Conservation (phyloP, 2,888 invertebrate genomes). For the Acleris literana region DNA sequence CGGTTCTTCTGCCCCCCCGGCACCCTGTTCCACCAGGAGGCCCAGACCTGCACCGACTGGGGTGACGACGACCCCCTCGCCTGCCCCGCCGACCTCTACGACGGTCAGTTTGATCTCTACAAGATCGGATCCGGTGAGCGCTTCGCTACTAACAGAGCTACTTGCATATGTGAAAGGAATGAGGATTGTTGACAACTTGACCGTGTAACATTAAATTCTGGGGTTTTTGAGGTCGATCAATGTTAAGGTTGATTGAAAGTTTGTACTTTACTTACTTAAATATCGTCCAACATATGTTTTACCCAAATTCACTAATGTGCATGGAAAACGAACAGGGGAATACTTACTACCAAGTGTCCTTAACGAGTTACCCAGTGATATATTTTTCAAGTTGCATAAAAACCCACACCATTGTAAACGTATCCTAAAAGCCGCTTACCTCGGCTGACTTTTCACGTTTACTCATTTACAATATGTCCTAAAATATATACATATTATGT, state of each 20-base stretch:
- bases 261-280: too few relatives aligned
- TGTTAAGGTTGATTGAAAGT: not conserved
- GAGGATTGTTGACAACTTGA: not conserved
- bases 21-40: constrained; percentile 95
- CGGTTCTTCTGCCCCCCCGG: constrained; percentile 95
- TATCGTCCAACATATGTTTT: too few relatives aligned
- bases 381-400: too few relatives aligned
- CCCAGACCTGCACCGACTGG: constrained; percentile 96
- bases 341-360: too few relatives aligned
- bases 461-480: too few relatives aligned
- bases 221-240: not conserved
- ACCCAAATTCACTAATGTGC: too few relatives aligned
- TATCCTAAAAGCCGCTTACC: too few relatives aligned
- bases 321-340: too few relatives aligned
- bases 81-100: constrained; percentile 91
- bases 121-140: constrained; percentile 89
- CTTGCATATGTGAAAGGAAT: constrained; percentile 41
- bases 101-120: constrained; percentile 94
- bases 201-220: not conserved
- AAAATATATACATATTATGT: too few relatives aligned
- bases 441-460: too few relatives aligned
- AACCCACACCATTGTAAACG: too few relatives aligned
- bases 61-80: constrained; percentile 90
- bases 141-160: constrained; percentile 75
- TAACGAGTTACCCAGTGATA: too few relatives aligned